These are phyloP conservation scores for Bolborhynchus lineola DNA, from an alignment of 2,113 vertebrate genomes.

Conservation along the genomic window DNA sequence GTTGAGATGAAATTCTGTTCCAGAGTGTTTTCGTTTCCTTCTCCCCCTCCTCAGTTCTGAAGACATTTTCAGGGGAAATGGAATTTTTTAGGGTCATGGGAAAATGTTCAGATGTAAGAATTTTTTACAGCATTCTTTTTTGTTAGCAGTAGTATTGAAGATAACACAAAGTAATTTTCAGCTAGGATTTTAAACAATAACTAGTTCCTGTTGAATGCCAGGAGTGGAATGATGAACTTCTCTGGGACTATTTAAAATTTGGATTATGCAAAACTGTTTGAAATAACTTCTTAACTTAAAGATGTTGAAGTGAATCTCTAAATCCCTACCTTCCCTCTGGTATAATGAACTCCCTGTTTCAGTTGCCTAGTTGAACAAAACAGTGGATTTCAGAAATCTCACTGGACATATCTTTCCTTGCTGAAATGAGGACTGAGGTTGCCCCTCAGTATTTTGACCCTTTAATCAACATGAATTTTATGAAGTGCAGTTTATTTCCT, in stretches of 20 bases:
- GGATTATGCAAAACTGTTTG: neutral
- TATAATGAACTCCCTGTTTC: constrained; percentile 11
- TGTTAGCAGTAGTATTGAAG: neutral
- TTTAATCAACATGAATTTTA: neutral
- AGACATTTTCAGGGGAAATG: neutral
- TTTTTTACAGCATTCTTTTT: neutral
- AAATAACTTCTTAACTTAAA: constrained; percentile 1
- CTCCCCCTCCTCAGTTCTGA: neutral
- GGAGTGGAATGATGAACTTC: neutral
- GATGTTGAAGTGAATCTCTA: constrained; percentile 12
- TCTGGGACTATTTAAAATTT: neutral
- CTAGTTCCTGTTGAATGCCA: neutral
- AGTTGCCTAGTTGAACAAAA: constrained; percentile 24
- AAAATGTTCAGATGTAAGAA: neutral
- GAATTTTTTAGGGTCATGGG: neutral
- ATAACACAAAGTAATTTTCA: neutral
- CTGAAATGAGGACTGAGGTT: neutral
- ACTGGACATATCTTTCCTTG: neutral
- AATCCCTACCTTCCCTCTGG: neutral
- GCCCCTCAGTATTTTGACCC: neutral
- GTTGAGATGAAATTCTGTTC: neutral
- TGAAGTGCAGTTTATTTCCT: constrained; percentile 15
- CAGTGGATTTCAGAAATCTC: constrained; percentile 18
- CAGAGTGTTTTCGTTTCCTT: neutral
- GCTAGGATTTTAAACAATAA: neutral